Percentiles rank a stretch among this genome's conserved stretches.
Evolutionary conservation across 2,113 vertebrate genomes (phyloP).

Genomic region (Scophthalmus maximus): DNA sequence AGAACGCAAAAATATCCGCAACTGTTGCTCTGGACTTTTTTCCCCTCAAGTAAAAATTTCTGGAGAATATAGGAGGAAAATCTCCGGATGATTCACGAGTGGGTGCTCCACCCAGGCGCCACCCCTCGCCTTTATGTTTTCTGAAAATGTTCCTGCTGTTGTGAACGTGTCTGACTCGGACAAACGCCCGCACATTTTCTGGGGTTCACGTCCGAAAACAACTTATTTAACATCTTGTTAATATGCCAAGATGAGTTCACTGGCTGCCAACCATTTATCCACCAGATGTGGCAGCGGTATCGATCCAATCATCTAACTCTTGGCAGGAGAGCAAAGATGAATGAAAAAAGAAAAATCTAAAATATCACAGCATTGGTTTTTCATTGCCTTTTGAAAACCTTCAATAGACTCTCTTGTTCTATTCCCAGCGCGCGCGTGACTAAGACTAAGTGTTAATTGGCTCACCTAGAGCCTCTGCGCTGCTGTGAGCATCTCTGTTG

Average conservation of each 20-base stretch:
- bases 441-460: background rate
- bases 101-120: no score
- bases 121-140: no score
- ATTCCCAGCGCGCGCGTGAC: background rate
- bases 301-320: background rate
- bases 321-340: background rate
- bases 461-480: background rate
- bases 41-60: no score
- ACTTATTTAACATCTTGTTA: background rate
- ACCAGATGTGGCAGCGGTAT: background rate
- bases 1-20: no score
- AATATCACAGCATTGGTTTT: background rate
- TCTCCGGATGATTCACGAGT: no score
- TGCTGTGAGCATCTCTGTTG: slow-evolving; percentile 23
- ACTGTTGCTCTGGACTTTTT: no score
- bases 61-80: no score
- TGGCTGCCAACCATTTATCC: background rate
- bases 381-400: slow-evolving; percentile 3
- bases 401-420: background rate
- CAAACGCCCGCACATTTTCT: no score
- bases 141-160: no score
- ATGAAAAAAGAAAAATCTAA: background rate
- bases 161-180: no score
- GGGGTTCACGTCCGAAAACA: no score
- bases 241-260: background rate